Evolutionary conservation across 2,113 vertebrate species (phyloP), one percentile per base, ranked within the genome.

Genomic region (Phalacrocorax aristotelis): DNA sequence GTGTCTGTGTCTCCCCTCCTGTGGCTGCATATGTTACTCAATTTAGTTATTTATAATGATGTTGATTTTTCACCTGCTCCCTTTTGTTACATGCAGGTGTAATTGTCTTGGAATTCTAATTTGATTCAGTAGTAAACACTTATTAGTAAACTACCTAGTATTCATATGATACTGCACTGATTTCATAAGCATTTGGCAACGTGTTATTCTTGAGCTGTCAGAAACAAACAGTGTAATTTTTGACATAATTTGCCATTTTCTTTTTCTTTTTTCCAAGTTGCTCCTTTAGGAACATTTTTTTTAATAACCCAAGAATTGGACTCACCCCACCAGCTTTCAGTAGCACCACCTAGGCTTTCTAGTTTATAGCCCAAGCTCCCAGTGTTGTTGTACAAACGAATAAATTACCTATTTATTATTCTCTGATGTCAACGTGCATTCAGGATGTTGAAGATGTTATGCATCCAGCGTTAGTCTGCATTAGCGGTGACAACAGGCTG

Each of bases 381-480:
- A 23, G 7, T 6, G 36, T 0, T 32, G 1, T 7, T 57, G 20
- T 18, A 5, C 49, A 61, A 65, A 44, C 32, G 13, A 34, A 19
- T 26, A 30, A 72, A 27, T 81, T 8, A 4, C 40, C 7, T 44
- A 40, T 60, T 42, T 12, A 6, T 49, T 66, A 49, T 61, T 44
- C 14, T 40, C 60, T 48, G 18, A 2, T 49, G 40, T 17, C 71
- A 18, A 2, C 0, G 3, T 27, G 42, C 51, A 11, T 20, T 49
- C 48, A 57, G 44, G 61, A 15, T 54, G 64, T 64, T 72, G 68
- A 27, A 58, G 58, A 15, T 4, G 11, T 17, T 36, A 4, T 3
- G 21, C 1, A 0, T 16, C 27, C 58, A 49, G 62, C 2, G 0
- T 54, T 14, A 38, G 9, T 2, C 42, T 69, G 52, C 5, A 15